Percentiles rank a stretch among this genome's conserved stretches.
Evolutionary conservation across 2,888 invertebrate species (phyloP).

Genomic region (Dichetophora obliterata): DNA sequence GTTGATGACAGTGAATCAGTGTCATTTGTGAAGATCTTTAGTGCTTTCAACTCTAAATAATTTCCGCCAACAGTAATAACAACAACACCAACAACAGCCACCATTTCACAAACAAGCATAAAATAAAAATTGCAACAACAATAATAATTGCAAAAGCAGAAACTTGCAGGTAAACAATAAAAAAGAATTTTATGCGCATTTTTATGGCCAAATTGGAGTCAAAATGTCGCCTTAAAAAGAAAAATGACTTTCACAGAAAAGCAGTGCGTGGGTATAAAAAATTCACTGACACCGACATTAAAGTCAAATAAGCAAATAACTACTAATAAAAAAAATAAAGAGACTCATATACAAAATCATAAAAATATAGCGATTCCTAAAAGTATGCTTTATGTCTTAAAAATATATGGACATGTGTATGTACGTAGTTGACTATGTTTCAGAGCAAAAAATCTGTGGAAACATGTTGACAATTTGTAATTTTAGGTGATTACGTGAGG

Average conservation of each 20-base stretch:
- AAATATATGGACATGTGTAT: too few relatives aligned
- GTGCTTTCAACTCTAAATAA: neutral
- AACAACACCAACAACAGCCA: neutral
- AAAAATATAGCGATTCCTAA: slow-evolving; percentile 19
- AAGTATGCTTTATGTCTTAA: neutral
- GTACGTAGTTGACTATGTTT: too few relatives aligned
- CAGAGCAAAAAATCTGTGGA: too few relatives aligned
- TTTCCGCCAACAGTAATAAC: neutral
- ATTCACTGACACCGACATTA: neutral
- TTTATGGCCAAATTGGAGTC: slow-evolving; percentile 29
- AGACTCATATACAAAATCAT: neutral
- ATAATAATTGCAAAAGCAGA: neutral
- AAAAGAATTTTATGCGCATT: slow-evolving; percentile 26
- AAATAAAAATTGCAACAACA: slow-evolving; percentile 16
- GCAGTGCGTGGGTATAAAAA: neutral
- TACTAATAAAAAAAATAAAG: too few relatives aligned
- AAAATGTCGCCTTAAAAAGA: slow-evolving; percentile 17
- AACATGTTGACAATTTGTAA: too few relatives aligned
- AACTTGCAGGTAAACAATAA: slow-evolving; percentile 26
- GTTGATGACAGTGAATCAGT: neutral
- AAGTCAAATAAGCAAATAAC: neutral
- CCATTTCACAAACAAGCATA: too few relatives aligned
- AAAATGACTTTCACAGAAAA: neutral
- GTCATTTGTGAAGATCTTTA: neutral
- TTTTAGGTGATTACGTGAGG: neutral